These are phyloP conservation scores for Acanthosoma haemorrhoidale DNA, from an alignment of 2,888 invertebrate species.

Conservation along the genomic window DNA sequence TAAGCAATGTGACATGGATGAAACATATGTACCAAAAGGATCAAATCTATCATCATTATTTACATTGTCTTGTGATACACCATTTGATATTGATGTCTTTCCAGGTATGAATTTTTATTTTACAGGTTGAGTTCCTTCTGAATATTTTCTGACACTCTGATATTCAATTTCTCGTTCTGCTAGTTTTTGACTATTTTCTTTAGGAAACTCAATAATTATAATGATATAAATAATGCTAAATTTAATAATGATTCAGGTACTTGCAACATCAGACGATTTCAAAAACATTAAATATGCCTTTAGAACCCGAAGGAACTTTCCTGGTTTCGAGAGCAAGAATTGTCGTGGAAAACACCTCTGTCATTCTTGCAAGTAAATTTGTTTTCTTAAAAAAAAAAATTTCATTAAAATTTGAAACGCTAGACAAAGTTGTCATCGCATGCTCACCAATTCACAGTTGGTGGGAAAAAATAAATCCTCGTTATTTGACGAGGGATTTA, in stretches of 20 bases:
- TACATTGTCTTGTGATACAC: too few relatives aligned
- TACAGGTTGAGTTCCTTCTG: too few relatives aligned
- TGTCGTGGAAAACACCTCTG: conserved; percentile 29
- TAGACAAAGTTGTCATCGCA: conserved; percentile 20
- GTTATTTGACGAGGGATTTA: conserved; percentile 14
- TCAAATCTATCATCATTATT: too few relatives aligned
- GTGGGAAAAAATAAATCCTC: conserved; percentile 28
- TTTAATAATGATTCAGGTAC: conserved; percentile 12
- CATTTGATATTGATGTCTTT: too few relatives aligned
- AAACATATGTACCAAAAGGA: too few relatives aligned
- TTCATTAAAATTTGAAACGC: conserved; percentile 9
- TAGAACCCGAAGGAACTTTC: conserved; percentile 31
- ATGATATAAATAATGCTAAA: too few relatives aligned
- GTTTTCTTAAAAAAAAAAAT: conserved; percentile 32
- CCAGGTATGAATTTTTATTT: too few relatives aligned
- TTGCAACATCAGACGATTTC: conserved; percentile 30
- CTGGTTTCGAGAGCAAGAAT: conserved; percentile 20
- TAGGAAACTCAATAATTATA: too few relatives aligned
- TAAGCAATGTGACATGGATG: too few relatives aligned
- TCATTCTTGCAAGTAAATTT: conserved; percentile 26
- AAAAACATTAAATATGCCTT: conserved; percentile 25
- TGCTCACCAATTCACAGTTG: conserved; percentile 33
- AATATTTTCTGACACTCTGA: too few relatives aligned
- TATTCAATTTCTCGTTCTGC: too few relatives aligned
- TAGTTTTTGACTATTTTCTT: too few relatives aligned